Conservation (phyloP, 1,140 invertebrate species). For the Macrotrachela quadricornifera region DNA sequence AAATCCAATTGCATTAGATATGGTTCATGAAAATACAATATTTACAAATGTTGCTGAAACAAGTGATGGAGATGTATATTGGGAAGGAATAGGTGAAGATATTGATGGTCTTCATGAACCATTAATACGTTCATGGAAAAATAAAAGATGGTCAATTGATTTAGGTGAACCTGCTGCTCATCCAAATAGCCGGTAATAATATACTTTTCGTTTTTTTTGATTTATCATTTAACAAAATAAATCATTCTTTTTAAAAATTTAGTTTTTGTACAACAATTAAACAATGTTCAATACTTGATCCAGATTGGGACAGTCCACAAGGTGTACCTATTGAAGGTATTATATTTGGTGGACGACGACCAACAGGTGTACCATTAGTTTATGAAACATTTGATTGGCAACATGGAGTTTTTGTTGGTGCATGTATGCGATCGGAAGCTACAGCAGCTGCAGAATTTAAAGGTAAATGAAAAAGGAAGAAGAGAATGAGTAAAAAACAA, state of each 20-base stretch:
- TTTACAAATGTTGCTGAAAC: conserved; percentile 96
- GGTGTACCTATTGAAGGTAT: conserved; percentile 81
- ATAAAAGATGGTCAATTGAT: conserved; percentile 16
- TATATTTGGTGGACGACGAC: conserved; percentile 78
- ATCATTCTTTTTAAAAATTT: conserved; percentile 31
- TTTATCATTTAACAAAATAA: too few species aligned
- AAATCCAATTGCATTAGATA: conserved; percentile 90
- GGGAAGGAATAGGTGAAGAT: conserved; percentile 88
- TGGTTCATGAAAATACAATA: conserved; percentile 72
- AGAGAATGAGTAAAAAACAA: too few species aligned
- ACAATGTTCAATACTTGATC: conserved; percentile 84
- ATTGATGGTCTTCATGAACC: conserved; percentile 16
- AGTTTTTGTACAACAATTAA: conserved; percentile 78
- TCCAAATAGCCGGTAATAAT: conserved; percentile 16
- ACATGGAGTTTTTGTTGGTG: conserved; percentile 86
- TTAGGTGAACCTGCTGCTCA: conserved; percentile 23
- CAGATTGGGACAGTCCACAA: conserved; percentile 44
- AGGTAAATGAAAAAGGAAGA: too few species aligned
- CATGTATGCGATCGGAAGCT: conserved; percentile 77
- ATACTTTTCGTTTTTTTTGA: too few species aligned
- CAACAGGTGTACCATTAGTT: conserved; percentile 68
- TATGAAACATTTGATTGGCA: conserved; percentile 77
- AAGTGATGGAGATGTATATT: conserved; percentile 54
- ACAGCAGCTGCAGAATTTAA: conserved; percentile 91
- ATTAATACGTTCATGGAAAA: conserved; percentile 22